Base-by-base conservation (phyloP, 2,797 vertebrate species). In the Eutrigla gurnardus region DNA sequence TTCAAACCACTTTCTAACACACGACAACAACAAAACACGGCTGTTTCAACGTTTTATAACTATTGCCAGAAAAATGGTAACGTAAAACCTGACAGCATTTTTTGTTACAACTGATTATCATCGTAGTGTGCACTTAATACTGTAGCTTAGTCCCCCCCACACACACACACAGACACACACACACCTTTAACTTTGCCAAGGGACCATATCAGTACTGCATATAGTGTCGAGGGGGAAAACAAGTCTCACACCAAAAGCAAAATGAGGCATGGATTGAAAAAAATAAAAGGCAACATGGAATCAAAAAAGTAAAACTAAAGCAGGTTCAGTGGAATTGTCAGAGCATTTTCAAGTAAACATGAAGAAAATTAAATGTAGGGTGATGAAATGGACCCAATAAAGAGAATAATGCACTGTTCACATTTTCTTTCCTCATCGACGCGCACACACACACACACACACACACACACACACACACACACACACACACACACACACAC, bases 311-410 rank as follows among this genome's bases (percentile, higher is more conserved):
- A 33, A 82, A 74, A 84, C 65, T 63, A 62, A 77, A 84, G 73
- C 73, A 72, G 40, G 77, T 85, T 91, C 83, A 90, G 88, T 88
- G 86, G 80, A 90, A 80, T 78, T 77, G 65, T 89, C 76, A 83
- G 85, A 87, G 75, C 75, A 76, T 85, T 68, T 91, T 92, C 90
- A 93, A 92, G 91, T 92, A 89, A 88, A 93, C 64, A 69, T 69
- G 58, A 75, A 86, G 32, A 74, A 68, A 74, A 66, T 68, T 25
- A 71, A 73, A 80, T 17, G 43, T 73, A 83, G 68, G 33, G 50
- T 67, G 55, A 79, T 66, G 77, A 78, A 62, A 57, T 82, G 84
- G 83, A 88, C 77, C 77, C 77, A 39, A 7, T 58, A 42, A 78
- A 63, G 53, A 75, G 62, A 64, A 25, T n/a, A 65, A 74, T 50